Evolutionary conservation across 2,888 invertebrate genomes (phyloP), one percentile per base, ranked within the genome.

Genomic region (Peribatodes rhomboidaria): DNA sequence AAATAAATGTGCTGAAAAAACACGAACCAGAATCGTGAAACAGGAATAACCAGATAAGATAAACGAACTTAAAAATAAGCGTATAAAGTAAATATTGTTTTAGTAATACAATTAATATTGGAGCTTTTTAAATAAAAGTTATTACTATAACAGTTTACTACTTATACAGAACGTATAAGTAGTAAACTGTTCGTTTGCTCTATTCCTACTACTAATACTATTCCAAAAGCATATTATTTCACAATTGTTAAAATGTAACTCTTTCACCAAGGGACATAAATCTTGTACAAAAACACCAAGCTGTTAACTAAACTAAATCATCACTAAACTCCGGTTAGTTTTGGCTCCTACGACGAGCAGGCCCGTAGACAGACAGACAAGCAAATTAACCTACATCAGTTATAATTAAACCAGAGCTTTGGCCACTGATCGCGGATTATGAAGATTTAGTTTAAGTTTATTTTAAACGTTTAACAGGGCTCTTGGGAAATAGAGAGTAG

Each of bases 331-430:
- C 35, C 42, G 16, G 41, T 13, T 13, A 16, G 3, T 41, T 54
- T 41, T 35, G n/a, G 44, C 4, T 18, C 33, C 33, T 27, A 35
- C 13, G 65, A 37, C 42, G 46, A 50, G 58, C 66, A 67, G 68
- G 61, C 67, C 47, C 65, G 78, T 54, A 66, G 72, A 81, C 76
- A 67, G 78, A 82, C 81, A 67, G 69, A 75, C 78, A 31, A 68
- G 73, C 72, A 77, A 72, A 83, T 83, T 83, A 82, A 83, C 83
- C 83, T 80, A 82, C 68, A 74, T 80, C 68, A 67, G 68, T 75
- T 65, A 65, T 56, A 61, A 56, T 65, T 65, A 65, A 44, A 65
- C 59, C 10, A 35, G 35, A 49, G 58, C 60, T 68, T 61, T 59
- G 65, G 64, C 65, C 62, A 47, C 20, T 41, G 57, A 60, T 44